Percentiles rank a stretch among this genome's conserved stretches.
Conservation (phyloP, 2,888 invertebrate genomes). For the Nowickia ferox region DNA sequence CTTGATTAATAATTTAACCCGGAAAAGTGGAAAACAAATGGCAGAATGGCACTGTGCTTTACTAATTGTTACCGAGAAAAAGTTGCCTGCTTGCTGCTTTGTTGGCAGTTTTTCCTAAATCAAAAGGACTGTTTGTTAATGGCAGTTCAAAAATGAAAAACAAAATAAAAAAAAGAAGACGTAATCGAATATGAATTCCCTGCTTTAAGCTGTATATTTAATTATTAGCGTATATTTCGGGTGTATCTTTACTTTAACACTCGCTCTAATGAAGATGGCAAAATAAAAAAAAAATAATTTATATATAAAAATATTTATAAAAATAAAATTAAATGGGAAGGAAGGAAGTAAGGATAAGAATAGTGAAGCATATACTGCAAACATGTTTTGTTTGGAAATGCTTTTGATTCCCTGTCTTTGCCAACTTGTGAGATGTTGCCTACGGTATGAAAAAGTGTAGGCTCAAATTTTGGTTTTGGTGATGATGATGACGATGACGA, state of each 20-base stretch:
- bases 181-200: conserved; percentile 30
- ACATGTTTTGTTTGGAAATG: not conserved
- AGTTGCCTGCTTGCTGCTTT: conserved; percentile 20
- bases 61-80: conserved; percentile 62
- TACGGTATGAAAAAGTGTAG: conserved; percentile 28
- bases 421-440: conserved; percentile 48
- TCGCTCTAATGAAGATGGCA: conserved; percentile 30
- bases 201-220: conserved; percentile 54
- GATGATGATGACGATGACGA: not conserved
- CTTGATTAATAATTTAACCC: conserved; percentile 75
- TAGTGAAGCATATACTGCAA: not conserved
- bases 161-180: not conserved
- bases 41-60: conserved; percentile 34
- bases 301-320: not conserved
- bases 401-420: conserved; percentile 14
- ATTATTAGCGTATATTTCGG: conserved; percentile 49
- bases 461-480: no score
- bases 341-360: not conserved
- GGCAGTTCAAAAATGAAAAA: conserved; percentile 62
- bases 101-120: not conserved
- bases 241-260: conserved; percentile 32
- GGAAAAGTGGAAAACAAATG: conserved; percentile 58
- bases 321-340: not conserved
- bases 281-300: not conserved
- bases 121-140: conserved; percentile 69